Base-by-base conservation (phyloP, 1,140 invertebrate genomes). In the Wasmannia auropunctata region DNA sequence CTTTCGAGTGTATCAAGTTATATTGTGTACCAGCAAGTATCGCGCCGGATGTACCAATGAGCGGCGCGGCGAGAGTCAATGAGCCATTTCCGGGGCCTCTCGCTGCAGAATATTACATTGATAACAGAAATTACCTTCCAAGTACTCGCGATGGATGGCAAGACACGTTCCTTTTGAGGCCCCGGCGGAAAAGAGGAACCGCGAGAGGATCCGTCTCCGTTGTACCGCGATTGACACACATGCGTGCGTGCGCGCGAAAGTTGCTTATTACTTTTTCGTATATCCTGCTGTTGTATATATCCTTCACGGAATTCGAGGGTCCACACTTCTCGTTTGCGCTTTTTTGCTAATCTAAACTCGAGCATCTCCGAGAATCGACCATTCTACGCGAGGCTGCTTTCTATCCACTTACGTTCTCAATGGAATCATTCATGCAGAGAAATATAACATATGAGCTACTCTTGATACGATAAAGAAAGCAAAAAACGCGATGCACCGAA, bases 41-140 rank as follows among this genome's bases (percentile, higher is more conserved):
- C 90, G 87, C 90, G 90, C 94, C 94, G 94, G 94, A 95, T 93
- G 94, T 94, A 91, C 87, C 94, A 95, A 95, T 95, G 92, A 94
- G 92, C 91, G 87, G 87, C 90, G 88, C 91, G 90, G 89, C 89
- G 87, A 93, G 91, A 93, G 93, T 94, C 93, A 95, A 95, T 93
- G 93, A 95, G 94, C 85, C 70, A 93, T 93, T 95, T 95, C 94
- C 94, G 94, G 94, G 93, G 93, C 92, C 74, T 87, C 89, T 88
- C 88, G 86, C 40, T 92, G 91, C 92, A 89, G 89, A 93, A 93
- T 94, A 94, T 93, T 92, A 93, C 91, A 91, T 92, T 93, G 92
- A 94, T 94, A 93, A 93, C 87, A 94, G 89, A 93, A 94, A 94
- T 94, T 93, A 89, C 79, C 76, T 91, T 91, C 86, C 79, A 89